Conservation (phyloP, 2,113 vertebrate genomes). For the Calcarius ornatus region DNA sequence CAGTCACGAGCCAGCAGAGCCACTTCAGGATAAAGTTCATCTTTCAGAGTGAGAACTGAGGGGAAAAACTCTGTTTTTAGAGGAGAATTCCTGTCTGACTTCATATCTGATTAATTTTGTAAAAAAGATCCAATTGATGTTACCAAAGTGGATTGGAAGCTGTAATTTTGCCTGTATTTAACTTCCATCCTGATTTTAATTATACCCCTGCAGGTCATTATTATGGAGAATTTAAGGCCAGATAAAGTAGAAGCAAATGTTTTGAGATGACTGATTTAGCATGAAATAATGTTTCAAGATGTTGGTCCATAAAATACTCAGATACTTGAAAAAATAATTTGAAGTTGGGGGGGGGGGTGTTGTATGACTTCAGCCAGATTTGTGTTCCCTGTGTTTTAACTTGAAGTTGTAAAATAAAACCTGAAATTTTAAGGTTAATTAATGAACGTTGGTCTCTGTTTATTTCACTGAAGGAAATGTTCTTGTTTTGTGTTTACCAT, state of each 20-base stretch:
- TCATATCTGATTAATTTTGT: accelerated
- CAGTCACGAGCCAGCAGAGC: accelerated
- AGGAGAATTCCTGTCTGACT: neutral
- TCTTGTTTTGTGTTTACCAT: neutral
- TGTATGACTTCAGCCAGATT: neutral
- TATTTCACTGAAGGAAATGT: neutral
- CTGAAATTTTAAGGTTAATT: neutral
- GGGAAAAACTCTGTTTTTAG: neutral
- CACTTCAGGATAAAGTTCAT: accelerated
- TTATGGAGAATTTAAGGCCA: neutral
- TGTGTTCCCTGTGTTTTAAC: neutral
- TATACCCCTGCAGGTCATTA: neutral
- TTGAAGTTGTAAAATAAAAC: neutral
- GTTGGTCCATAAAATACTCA: neutral
- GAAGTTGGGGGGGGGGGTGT: accelerated
- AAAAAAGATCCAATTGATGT: neutral
- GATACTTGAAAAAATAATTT: neutral
- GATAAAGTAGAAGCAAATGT: neutral
- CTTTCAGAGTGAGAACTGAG: neutral
- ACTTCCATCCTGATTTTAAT: neutral
- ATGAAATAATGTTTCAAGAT: neutral
- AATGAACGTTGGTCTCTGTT: neutral
- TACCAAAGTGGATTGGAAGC: neutral
- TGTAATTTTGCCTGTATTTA: neutral
- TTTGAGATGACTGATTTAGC: neutral